phyloP scores from a whole-genome alignment of 2,888 invertebrate genomes.

The Lymantria dispar region DNA sequence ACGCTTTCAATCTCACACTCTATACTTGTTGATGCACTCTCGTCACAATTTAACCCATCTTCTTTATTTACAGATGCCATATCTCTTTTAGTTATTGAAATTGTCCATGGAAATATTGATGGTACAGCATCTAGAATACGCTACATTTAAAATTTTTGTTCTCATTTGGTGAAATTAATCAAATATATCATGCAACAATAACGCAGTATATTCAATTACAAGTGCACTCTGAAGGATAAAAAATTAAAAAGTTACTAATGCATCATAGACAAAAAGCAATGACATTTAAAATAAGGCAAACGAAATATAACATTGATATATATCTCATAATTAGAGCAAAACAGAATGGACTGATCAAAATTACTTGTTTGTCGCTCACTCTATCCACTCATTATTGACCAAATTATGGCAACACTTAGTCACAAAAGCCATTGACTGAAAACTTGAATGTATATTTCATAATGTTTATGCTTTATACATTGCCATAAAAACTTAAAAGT shows the following conservation, averaged over 20 bases:
- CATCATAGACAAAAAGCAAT: slow-evolving; percentile 3
- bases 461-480: background rate
- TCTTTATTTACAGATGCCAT: slow-evolving; percentile 30
- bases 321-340: too few relatives aligned
- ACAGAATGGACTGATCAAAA: too few relatives aligned
- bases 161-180: background rate
- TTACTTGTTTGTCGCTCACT: too few relatives aligned
- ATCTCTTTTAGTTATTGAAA: slow-evolving; percentile 28
- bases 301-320: background rate
- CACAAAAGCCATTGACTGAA: too few relatives aligned
- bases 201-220: slow-evolving; percentile 18
- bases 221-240: slow-evolving; percentile 14
- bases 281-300: background rate
- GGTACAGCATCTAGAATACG: slow-evolving; percentile 84
- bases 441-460: background rate
- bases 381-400: too few relatives aligned
- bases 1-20: slow-evolving; percentile 61
- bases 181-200: slow-evolving; percentile 21
- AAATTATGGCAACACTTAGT: too few relatives aligned
- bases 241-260: slow-evolving; percentile 3
- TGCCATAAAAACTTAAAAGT: background rate
- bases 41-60: slow-evolving; percentile 10
- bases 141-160: background rate
- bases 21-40: slow-evolving; percentile 38
- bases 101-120: slow-evolving; percentile 86